Evolutionary conservation across 2,113 vertebrate species (phyloP), one percentile per base, ranked within the genome.

Genomic region (Ceratotherium simum): DNA sequence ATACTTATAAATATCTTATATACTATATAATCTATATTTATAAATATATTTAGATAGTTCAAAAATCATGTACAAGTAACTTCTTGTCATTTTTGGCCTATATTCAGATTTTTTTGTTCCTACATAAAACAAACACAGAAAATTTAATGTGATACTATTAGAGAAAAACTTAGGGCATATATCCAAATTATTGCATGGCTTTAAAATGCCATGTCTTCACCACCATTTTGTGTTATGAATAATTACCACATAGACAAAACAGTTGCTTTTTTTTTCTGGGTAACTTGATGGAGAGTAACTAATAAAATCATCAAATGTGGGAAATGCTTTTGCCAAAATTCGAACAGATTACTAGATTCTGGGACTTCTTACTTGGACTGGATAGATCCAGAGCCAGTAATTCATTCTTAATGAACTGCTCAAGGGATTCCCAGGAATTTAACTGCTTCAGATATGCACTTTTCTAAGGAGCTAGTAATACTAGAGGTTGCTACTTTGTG

Each of bases 391-490:
- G 39, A 51, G 90, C 51, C n/a, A 76, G 33, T 75, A 76, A 93
- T 60, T 88, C 83, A 92, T 89, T 88, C 67, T 67, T 88, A 75
- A 92, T 51, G 56, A 75, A 82, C 67, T 82, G 7, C 76, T 88
- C 48, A 67, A 67, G 60, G 67, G 76, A 82, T 82, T 92, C 69
- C 20, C 31, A 82, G 76, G 76, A 96, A 91, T 95, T 33, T 80
- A 79, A 80, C 73, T 95, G 73, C 48, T 82, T 96, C 29, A 67
- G 48, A 92, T 82, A 67, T 67, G 92, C 10, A 88, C 0, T 92
- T 75, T 96, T 88, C 89, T 92, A 65, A 83, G 56, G 39, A 91
- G 31, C 97, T 89, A 96, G 54, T 84, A 90, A 95, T 93, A 92
- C 83, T 97, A 96, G 96, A 87, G 58, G 82, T 86, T 87, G 31